Evolutionary conservation across 2,113 vertebrate species (phyloP).

Genomic region (Tapirus terrestris): DNA sequence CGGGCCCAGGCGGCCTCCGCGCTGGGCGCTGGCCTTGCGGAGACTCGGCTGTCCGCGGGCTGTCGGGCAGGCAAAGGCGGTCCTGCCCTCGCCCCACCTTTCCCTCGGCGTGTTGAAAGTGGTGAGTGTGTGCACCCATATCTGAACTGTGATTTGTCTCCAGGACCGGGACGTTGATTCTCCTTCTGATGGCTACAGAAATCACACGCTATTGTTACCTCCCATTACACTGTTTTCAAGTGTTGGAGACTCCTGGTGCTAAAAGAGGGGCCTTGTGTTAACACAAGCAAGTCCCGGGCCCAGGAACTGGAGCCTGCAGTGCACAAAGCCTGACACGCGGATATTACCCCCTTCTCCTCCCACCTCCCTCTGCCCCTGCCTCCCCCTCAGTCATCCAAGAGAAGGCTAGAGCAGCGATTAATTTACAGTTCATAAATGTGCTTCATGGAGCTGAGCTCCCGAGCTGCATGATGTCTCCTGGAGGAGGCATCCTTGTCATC

Average conservation of each 20-base stretch:
- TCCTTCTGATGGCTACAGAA: constrained; percentile 77
- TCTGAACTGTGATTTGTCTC: constrained; percentile 80
- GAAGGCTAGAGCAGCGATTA: fast-evolving
- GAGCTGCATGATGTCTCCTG: fast-evolving
- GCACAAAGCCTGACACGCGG: fast-evolving
- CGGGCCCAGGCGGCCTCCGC: constrained; percentile 71
- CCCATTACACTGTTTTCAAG: constrained; percentile 64
- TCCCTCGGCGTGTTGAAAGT: constrained; percentile 84
- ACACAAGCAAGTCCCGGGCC: fast-evolving
- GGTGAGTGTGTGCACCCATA: constrained; percentile 78
- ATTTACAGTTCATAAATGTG: fast-evolving
- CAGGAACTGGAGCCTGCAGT: fast-evolving
- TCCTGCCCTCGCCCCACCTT: constrained; percentile 75
- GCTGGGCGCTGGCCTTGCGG: constrained; percentile 25
- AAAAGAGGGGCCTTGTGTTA: neutral
- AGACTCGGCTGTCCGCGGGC: constrained; percentile 74
- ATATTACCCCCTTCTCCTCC: fast-evolving
- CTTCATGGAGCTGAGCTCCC: fast-evolving
- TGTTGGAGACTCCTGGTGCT: constrained; percentile 78
- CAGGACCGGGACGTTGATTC: constrained; percentile 71
- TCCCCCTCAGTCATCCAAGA: fast-evolving
- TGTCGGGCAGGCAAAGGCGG: constrained; percentile 75
- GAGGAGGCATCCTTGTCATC: neutral
- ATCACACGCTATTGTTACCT: constrained; percentile 79
- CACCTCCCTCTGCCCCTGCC: neutral